Conservation (phyloP, 2,113 vertebrate genomes). For the Erinaceus europaeus region DNA sequence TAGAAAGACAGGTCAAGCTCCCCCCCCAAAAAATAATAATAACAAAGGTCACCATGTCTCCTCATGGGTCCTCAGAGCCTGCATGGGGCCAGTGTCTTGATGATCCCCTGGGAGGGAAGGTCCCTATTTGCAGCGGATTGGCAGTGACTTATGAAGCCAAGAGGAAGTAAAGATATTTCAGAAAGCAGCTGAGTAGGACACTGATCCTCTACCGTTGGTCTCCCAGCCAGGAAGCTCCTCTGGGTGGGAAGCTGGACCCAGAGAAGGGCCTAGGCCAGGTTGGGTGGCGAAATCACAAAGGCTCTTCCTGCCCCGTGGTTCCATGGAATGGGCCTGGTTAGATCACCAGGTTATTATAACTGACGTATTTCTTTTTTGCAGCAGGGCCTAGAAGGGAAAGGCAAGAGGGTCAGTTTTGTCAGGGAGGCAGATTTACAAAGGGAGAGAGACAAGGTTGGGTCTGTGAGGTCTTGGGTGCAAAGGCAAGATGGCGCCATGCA, state of each 20-base stretch:
- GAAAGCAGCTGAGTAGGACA: slow-evolving; percentile 77
- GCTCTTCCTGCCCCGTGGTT: slow-evolving; percentile 62
- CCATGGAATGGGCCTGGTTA: slow-evolving; percentile 79
- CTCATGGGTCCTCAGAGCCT: slow-evolving; percentile 61
- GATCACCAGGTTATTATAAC: slow-evolving; percentile 95
- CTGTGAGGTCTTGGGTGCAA: not conserved
- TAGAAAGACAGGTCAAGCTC: slow-evolving; percentile 85
- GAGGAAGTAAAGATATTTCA: slow-evolving; percentile 68
- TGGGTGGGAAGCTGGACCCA: slow-evolving; percentile 66
- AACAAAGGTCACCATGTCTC: slow-evolving; percentile 64
- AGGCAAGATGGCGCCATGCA: not conserved
- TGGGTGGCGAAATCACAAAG: slow-evolving; percentile 66
- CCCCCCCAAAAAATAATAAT: too few relatives aligned
- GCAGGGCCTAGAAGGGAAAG: slow-evolving; percentile 88
- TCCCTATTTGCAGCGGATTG: slow-evolving; percentile 66
- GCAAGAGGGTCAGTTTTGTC: not conserved
- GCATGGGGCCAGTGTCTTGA: slow-evolving; percentile 61
- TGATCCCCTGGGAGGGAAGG: slow-evolving; percentile 60
- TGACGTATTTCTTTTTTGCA: slow-evolving; percentile 95
- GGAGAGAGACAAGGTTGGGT: not conserved
- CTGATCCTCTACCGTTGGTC: slow-evolving; percentile 67
- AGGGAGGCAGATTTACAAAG: not conserved
- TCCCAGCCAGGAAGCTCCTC: slow-evolving; percentile 60
- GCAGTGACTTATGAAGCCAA: slow-evolving; percentile 79
- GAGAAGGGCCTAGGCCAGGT: slow-evolving; percentile 73